phyloP scores from a whole-genome alignment of 2,888 invertebrate species.

The Stenolophus ochropezus region DNA sequence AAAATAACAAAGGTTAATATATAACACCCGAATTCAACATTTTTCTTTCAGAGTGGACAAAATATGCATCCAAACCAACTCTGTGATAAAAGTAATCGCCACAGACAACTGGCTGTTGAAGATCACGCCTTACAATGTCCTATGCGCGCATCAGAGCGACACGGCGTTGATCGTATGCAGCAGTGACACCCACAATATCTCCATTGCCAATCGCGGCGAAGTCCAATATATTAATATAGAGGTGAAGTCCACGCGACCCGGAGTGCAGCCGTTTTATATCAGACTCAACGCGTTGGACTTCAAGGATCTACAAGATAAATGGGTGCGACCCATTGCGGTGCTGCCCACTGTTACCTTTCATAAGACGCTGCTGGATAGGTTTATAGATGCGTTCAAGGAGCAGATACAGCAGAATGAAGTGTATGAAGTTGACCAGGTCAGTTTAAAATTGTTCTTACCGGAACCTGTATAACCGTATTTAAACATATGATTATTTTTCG shows the following conservation, averaged over 20 bases:
- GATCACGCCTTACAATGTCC: constrained; percentile 83
- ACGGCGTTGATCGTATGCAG: constrained; percentile 84
- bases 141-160: constrained; percentile 87
- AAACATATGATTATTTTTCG: neutral
- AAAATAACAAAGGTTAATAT: too few species aligned
- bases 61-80: constrained; percentile 81
- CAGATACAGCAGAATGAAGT: constrained; percentile 82
- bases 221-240: constrained; percentile 90
- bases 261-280: constrained; percentile 79
- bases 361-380: constrained; percentile 87
- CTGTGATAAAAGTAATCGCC: constrained; percentile 82
- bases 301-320: constrained; percentile 83
- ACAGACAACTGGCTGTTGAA: constrained; percentile 94
- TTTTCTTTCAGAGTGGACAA: constrained; percentile 81
- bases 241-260: constrained; percentile 79
- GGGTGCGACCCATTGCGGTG: constrained; percentile 81
- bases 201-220: constrained; percentile 80
- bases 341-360: constrained; percentile 83
- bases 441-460: neutral
- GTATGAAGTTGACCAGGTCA: constrained; percentile 77
- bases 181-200: constrained; percentile 83
- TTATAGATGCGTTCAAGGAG: constrained; percentile 88
- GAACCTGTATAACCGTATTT: neutral
- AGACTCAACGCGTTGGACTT: constrained; percentile 87
- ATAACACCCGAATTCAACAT: too few species aligned